Conservation (phyloP, 2,888 invertebrate genomes). For the Hartigia nigra region DNA sequence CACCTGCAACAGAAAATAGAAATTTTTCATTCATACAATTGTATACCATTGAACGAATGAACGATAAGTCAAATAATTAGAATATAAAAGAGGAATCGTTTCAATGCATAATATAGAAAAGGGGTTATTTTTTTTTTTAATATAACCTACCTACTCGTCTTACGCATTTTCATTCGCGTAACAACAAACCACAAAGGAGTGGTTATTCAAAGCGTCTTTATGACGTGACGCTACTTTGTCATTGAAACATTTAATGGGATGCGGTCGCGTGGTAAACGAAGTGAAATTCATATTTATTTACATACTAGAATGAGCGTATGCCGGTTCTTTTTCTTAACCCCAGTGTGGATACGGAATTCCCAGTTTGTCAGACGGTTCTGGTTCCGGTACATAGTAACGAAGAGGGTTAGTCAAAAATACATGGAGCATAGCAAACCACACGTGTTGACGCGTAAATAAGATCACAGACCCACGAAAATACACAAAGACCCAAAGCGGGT, state of each 20-base stretch:
- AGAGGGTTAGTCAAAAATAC: neutral
- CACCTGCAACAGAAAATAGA: conserved; percentile 35
- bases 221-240: neutral
- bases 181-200: neutral
- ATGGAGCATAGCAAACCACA: neutral
- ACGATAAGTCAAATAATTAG: too few relatives aligned
- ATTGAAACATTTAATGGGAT: neutral
- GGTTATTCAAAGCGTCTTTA: neutral
- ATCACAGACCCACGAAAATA: neutral
- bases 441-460: neutral
- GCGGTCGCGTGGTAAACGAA: neutral
- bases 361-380: neutral
- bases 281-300: neutral
- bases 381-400: neutral
- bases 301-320: neutral
- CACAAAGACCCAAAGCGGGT: neutral
- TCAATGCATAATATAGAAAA: neutral
- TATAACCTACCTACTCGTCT: neutral
- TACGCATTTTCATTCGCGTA: neutral
- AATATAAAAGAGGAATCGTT: neutral
- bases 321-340: neutral
- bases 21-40: conserved; percentile 12
- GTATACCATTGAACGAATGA: neutral
- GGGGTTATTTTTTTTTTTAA: neutral
- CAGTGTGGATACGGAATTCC: neutral